Conservation (phyloP, 2,888 invertebrate species). For the Chymomyza caudatula region DNA sequence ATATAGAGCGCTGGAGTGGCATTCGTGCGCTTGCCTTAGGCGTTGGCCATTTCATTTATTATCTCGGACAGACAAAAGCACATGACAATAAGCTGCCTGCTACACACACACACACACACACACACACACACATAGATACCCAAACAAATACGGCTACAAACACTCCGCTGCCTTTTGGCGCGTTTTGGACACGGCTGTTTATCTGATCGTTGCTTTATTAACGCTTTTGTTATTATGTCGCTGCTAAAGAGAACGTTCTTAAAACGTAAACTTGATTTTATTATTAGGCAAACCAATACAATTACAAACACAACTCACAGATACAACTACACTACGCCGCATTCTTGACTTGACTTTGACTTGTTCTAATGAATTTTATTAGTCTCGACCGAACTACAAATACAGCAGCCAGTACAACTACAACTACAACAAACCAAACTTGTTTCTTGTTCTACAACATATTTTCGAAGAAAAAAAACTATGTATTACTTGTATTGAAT, state of each 20-base stretch:
- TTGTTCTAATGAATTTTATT: conserved; percentile 71
- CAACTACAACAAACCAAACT: conserved; percentile 51
- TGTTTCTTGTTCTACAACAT: conserved; percentile 49
- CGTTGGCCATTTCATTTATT: conserved; percentile 67
- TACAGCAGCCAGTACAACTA: conserved; percentile 12
- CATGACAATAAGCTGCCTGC: conserved; percentile 4
- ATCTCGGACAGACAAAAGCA: conserved; percentile 28
- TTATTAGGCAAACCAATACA: conserved; percentile 51
- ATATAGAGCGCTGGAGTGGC: conserved; percentile 54
- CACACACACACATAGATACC: not conserved
- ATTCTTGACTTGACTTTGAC: conserved; percentile 53
- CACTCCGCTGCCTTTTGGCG: conserved; percentile 41
- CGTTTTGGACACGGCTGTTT: conserved; percentile 36
- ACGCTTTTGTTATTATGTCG: conserved; percentile 53
- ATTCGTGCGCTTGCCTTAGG: conserved; percentile 53
- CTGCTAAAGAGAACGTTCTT: conserved; percentile 44
- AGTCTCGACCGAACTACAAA: conserved; percentile 6
- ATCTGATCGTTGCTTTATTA: conserved; percentile 67
- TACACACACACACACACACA: not conserved
- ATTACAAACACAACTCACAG: not conserved
- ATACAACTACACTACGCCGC: conserved; percentile 34
- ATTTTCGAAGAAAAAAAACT: conserved; percentile 13
- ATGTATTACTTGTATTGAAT: not conserved
- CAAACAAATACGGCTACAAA: not conserved
- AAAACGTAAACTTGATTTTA: conserved; percentile 67